Evolutionary conservation across 2,888 invertebrate genomes (phyloP).

Genomic region (Lucinisca nassula): DNA sequence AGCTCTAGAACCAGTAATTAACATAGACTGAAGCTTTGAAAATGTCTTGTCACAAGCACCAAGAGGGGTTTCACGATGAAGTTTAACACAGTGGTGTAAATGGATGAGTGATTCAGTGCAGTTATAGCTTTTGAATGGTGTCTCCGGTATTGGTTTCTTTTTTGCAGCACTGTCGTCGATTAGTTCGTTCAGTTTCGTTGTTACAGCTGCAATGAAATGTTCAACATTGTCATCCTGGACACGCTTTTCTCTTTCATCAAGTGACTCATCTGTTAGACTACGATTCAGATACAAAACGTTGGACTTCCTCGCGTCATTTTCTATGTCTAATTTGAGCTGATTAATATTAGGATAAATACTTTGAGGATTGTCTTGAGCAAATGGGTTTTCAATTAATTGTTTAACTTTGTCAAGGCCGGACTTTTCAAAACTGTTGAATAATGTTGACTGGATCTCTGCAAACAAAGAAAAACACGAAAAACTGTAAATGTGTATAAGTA

Average conservation of each 20-base stretch:
- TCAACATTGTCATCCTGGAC: constrained; percentile 66
- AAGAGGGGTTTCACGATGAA: constrained; percentile 28
- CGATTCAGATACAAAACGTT: neutral
- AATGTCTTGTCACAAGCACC: constrained; percentile 54
- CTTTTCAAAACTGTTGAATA: neutral
- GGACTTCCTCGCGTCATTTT: neutral
- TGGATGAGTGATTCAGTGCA: constrained; percentile 65
- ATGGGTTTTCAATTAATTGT: neutral
- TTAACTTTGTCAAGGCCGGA: neutral
- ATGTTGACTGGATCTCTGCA: neutral
- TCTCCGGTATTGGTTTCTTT: constrained; percentile 6
- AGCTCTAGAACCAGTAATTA: constrained; percentile 62
- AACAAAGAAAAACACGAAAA: too few relatives aligned
- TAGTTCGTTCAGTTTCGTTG: constrained; percentile 51
- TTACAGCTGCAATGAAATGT: constrained; percentile 56
- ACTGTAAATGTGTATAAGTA: too few relatives aligned
- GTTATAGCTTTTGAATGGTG: constrained; percentile 35
- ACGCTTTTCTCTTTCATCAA: neutral
- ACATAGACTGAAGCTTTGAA: constrained; percentile 61
- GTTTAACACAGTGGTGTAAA: constrained; percentile 60
- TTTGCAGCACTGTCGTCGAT: constrained; percentile 4
- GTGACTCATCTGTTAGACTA: neutral
- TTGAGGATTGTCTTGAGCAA: neutral
- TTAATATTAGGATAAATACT: neutral
- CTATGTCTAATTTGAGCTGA: constrained; percentile 5